These are phyloP conservation scores for Ormyrus thymus DNA, from an alignment of 2,888 invertebrate species.

Conservation along the genomic window DNA sequence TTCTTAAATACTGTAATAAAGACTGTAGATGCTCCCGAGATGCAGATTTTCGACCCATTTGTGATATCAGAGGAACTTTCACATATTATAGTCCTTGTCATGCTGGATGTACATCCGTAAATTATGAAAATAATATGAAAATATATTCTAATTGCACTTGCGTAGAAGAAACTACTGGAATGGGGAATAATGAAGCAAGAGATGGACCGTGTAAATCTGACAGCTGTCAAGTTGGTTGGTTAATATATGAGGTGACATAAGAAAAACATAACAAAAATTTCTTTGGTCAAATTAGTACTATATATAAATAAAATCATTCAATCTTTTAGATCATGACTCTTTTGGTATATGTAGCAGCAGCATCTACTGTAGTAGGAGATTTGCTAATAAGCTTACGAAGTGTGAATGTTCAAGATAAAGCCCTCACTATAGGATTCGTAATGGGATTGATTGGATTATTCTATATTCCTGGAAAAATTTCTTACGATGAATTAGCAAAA, in stretches of 20 bases:
- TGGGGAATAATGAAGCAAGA: conserved; percentile 70
- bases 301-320: background rate
- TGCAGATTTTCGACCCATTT: conserved; percentile 80
- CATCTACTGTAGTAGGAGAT: conserved; percentile 75
- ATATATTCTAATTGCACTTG: conserved; percentile 78
- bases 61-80: conserved; percentile 76
- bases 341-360: conserved; percentile 72
- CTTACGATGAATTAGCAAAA: conserved; percentile 79
- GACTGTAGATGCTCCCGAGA: conserved; percentile 77
- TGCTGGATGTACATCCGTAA: conserved; percentile 80
- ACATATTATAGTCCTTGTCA: conserved; percentile 85
- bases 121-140: conserved; percentile 74
- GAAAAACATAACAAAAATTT: too few species aligned
- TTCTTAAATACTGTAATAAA: conserved; percentile 77
- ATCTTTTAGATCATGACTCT: conserved; percentile 73
- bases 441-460: conserved; percentile 77
- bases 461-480: conserved; percentile 80
- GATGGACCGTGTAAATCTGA: conserved; percentile 78
- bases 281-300: too few species aligned
- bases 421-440: conserved; percentile 79
- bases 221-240: conserved; percentile 76
- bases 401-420: conserved; percentile 79
- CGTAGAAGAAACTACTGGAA: conserved; percentile 65
- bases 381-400: conserved; percentile 77
- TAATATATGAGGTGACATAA: conserved; percentile 72